These are phyloP conservation scores for Halichoerus grypus DNA, from an alignment of 2,113 vertebrate genomes.

Conservation along the genomic window DNA sequence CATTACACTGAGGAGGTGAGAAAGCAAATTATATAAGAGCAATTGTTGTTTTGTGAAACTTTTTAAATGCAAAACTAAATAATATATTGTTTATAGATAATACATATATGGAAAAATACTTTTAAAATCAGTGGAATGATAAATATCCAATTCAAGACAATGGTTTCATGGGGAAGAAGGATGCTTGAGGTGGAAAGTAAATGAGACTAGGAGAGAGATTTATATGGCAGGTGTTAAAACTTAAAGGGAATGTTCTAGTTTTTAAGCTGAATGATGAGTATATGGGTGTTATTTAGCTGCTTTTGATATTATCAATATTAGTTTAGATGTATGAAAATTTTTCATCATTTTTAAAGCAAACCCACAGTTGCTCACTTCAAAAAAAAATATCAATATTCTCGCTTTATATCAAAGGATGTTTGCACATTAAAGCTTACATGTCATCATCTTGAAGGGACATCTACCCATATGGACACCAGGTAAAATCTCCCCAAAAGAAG, in stretches of 20 bases:
- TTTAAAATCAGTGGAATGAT: background rate
- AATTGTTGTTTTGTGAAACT: background rate
- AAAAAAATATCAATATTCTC: background rate
- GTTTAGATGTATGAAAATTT: background rate
- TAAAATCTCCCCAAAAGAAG: conserved; percentile 19
- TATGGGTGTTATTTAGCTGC: background rate
- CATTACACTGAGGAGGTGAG: background rate
- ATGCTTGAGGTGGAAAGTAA: background rate
- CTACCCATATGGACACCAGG: background rate
- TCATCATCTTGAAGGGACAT: background rate
- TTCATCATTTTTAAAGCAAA: conserved; percentile 13
- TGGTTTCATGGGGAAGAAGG: background rate
- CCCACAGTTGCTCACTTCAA: background rate
- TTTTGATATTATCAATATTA: background rate
- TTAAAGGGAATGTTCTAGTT: background rate
- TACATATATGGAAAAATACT: background rate
- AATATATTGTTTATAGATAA: background rate
- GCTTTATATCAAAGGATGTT: background rate
- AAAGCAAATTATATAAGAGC: background rate
- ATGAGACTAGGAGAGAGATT: background rate
- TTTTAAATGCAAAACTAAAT: background rate
- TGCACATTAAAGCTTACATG: background rate
- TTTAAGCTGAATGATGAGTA: background rate
- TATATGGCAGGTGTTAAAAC: background rate
- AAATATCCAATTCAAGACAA: background rate